A percentile compares a stretch with the other conserved stretches of the same genome.
Conservation (phyloP, 2,797 vertebrate species). For the Pogoniulus pusillus region DNA sequence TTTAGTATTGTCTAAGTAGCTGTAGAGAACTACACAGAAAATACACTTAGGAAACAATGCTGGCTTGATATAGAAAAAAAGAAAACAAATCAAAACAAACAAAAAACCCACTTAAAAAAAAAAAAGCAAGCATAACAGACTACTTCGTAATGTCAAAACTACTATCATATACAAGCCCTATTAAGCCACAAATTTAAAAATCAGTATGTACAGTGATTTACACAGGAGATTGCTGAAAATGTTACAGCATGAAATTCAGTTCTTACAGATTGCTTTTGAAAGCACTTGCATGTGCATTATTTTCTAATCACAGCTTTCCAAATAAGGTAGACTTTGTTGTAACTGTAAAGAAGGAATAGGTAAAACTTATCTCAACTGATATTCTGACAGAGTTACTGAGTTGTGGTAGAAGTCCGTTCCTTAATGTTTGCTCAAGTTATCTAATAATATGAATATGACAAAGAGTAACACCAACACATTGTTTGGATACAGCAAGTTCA, state of each 20-base stretch:
- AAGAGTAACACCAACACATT: neutral
- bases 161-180: neutral
- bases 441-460: neutral
- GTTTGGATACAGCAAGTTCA: neutral
- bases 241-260: neutral
- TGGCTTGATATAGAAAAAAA: neutral
- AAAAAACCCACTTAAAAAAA: too few relatives aligned
- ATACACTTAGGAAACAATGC: neutral
- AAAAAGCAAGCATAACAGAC: too few relatives aligned
- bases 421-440: neutral
- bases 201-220: neutral
- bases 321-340: neutral
- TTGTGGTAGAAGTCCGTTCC: neutral
- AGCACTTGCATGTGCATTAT: neutral
- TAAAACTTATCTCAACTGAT: neutral
- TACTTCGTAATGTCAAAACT: too few relatives aligned
- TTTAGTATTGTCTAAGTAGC: neutral
- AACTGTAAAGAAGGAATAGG: neutral
- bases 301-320: neutral
- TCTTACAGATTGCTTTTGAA: neutral
- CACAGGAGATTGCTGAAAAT: neutral
- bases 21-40: neutral
- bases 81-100: neutral
- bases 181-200: conserved; percentile 17
- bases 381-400: neutral